Conservation (phyloP, 2,797 vertebrate species). For the Melanotaenia trifasciata region DNA sequence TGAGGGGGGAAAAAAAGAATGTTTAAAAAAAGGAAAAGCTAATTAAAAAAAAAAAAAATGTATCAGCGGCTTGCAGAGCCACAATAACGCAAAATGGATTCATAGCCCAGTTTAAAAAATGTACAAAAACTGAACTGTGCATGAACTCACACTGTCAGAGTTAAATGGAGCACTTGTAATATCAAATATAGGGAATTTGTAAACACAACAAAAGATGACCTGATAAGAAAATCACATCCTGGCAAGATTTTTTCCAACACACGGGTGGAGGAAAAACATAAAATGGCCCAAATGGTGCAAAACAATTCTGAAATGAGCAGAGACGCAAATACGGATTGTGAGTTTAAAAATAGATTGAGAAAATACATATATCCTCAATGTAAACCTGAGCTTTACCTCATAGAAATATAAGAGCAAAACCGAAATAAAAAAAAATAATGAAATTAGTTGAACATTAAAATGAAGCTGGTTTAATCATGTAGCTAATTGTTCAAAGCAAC, state of each 20-base stretch:
- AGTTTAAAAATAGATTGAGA: not conserved
- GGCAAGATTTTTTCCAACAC: not conserved
- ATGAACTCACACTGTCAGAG: conserved; percentile 27
- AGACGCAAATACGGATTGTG: conserved; percentile 13
- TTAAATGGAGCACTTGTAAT: conserved; percentile 5
- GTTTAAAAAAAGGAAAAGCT: conserved; percentile 39
- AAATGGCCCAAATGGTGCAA: conserved; percentile 46
- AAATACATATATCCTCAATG: not conserved
- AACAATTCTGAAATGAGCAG: conserved; percentile 13
- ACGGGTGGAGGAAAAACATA: conserved; percentile 8
- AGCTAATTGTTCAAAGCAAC: not conserved
- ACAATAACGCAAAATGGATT: conserved; percentile 49
- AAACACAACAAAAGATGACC: not conserved
- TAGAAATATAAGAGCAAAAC: not conserved
- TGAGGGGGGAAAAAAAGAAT: conserved; percentile 47
- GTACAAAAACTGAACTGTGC: not conserved
- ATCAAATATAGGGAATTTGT: not conserved
- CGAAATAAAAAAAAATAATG: not conserved
- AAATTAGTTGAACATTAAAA: not conserved
- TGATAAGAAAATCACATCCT: not conserved
- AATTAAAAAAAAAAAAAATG: conserved; percentile 43
- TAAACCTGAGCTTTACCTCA: not conserved
- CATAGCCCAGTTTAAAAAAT: conserved; percentile 12
- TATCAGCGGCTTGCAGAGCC: conserved; percentile 42
- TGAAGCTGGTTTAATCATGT: not conserved